Conservation (phyloP, 2,888 invertebrate genomes). For the Criorhina ranunculi region DNA sequence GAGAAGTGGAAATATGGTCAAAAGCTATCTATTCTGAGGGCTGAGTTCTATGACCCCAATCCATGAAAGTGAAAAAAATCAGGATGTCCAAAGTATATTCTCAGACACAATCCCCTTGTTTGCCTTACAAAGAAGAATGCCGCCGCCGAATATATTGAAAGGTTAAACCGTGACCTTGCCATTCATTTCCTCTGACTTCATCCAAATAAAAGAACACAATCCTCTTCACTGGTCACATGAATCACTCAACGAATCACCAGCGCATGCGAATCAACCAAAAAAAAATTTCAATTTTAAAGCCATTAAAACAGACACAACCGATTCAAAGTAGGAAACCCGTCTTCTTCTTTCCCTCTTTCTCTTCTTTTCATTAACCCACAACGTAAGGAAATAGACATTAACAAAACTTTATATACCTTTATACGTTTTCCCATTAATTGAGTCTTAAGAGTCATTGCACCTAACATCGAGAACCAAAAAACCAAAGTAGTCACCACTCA, state of each 20-base stretch:
- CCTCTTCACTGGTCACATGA: constrained; percentile 19
- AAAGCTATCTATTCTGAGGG: too few relatives aligned
- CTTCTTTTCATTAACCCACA: constrained; percentile 37
- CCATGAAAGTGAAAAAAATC: background rate
- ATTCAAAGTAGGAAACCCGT: background rate
- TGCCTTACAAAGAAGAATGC: constrained; percentile 11
- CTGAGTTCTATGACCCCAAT: background rate
- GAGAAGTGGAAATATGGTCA: too few relatives aligned
- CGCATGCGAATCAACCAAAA: constrained; percentile 21
- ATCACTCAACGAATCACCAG: constrained; percentile 13
- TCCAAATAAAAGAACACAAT: constrained; percentile 1
- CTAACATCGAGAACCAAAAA: constrained; percentile 39
- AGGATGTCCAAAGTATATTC: background rate
- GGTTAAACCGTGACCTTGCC: constrained; percentile 51
- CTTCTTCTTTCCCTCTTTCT: background rate
- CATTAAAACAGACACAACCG: constrained; percentile 35
- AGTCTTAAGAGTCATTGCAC: constrained; percentile 63
- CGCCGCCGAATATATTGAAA: constrained; percentile 13
- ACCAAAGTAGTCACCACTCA: constrained; percentile 40
- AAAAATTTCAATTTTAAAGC: constrained; percentile 27
- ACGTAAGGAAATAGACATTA: constrained; percentile 12
- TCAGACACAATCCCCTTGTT: background rate
- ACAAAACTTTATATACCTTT: constrained; percentile 28
- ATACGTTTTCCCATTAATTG: constrained; percentile 46
- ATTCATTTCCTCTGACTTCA: constrained; percentile 41